phyloP scores from a whole-genome alignment of 2,888 invertebrate genomes.

The Vannuccia rotundouncinata region DNA sequence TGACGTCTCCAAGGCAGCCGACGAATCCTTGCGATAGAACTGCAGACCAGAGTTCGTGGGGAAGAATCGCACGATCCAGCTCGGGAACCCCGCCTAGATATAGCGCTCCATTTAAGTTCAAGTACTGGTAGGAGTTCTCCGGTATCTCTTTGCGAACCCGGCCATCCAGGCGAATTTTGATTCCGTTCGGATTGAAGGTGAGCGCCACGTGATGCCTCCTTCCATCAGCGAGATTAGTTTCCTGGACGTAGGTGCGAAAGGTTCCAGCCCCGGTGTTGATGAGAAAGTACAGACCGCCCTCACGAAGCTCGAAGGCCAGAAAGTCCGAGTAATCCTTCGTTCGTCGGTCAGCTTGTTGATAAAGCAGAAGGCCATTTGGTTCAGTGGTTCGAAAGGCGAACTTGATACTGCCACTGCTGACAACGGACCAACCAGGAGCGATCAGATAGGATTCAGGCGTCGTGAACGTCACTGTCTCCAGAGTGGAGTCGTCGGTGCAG shows the following conservation, averaged over 20 bases:
- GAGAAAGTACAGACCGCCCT: conserved; percentile 84
- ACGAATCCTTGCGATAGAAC: conserved; percentile 82
- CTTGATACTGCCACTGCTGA: conserved; percentile 75
- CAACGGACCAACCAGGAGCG: conserved; percentile 58
- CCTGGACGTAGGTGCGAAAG: conserved; percentile 2
- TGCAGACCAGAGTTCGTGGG: conserved; percentile 74
- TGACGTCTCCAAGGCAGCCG: conserved; percentile 63
- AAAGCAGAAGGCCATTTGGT: conserved; percentile 82
- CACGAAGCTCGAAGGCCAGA: conserved; percentile 85
- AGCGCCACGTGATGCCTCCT: conserved; percentile 28
- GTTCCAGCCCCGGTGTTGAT: conserved; percentile 37
- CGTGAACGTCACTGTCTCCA: conserved; percentile 32
- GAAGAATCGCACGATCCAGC: background rate
- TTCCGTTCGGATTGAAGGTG: background rate
- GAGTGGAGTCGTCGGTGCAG: conserved; percentile 35
- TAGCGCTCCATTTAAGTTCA: conserved; percentile 16
- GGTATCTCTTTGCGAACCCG: background rate
- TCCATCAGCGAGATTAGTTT: conserved; percentile 24
- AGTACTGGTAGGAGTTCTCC: background rate
- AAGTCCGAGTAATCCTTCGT: conserved; percentile 63
- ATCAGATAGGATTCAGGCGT: conserved; percentile 25
- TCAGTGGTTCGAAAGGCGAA: conserved; percentile 92
- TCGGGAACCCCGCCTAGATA: conserved; percentile 31
- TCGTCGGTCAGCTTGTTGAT: conserved; percentile 59
- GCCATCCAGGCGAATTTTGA: conserved; percentile 5